These are phyloP conservation scores for Borostomias antarcticus DNA, from an alignment of 2,797 vertebrate species.

Conservation along the genomic window DNA sequence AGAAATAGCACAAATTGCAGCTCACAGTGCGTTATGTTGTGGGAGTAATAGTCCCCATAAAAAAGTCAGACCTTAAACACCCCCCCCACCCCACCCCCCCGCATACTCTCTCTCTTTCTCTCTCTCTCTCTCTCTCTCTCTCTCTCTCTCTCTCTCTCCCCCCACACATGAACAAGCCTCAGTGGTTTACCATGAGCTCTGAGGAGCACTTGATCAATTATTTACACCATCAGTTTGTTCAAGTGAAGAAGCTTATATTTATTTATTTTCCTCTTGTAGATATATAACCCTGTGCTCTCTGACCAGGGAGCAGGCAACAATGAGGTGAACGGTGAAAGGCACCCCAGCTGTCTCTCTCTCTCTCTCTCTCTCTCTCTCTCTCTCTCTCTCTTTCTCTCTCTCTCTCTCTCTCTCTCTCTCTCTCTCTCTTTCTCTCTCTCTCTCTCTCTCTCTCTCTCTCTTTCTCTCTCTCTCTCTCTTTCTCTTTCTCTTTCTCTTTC, in stretches of 20 bases:
- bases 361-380: not conserved
- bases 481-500: not conserved
- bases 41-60: not conserved
- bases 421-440: not conserved
- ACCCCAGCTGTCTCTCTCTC: no score
- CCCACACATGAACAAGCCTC: not conserved
- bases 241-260: not conserved
- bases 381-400: not conserved
- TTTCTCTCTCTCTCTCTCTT: not conserved
- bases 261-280: not conserved
- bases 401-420: not conserved
- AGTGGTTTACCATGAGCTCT: no score
- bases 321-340: not conserved
- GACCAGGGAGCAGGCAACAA: not conserved
- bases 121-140: no score
- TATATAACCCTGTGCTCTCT: not conserved
- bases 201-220: conserved; percentile 4
- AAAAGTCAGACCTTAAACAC: not conserved
- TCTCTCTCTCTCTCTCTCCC: not conserved
- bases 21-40: not conserved
- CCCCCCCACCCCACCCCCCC: not conserved
- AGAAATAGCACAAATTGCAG: no score
- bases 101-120: not conserved
- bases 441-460: conserved; percentile 2
- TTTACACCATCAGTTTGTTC: conserved; percentile 3